Base-by-base conservation (phyloP, 2,888 invertebrate genomes). In the Stenchaetothrips biformis region DNA sequence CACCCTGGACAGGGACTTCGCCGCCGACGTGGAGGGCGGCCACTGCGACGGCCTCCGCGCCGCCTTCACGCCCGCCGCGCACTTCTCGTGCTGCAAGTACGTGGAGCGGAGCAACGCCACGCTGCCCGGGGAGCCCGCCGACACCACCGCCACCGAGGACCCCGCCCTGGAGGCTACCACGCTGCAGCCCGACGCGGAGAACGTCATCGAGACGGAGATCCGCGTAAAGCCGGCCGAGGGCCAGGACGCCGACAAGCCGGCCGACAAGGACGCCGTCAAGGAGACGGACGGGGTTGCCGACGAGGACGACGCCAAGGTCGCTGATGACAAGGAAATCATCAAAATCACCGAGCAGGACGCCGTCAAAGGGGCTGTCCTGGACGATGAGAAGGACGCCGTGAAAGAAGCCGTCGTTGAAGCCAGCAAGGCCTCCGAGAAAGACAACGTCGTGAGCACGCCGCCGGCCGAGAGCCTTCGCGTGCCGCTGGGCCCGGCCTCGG, bases 31-130 rank as follows among this genome's bases (percentile, higher is more conserved):
- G 79, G 79, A 81, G 7, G 84, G 83, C 0, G 86, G 86, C 4
- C 87, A 88, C 82, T 88, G 88, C 83, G 84, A 85, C 11, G 87
- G 87, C 7, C 84, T 88, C n/a, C 82, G 85, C 78, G 84, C 84
- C 79, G 87, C 87, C 48, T 87, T 87, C 83, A 87, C 86, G 0
- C 87, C 88, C 4, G 83, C 85, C 62, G 86, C 86, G 0, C 83
- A 85, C 81, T 87, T 87, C 82, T 84, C 86, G 37, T 87, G 87
- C 82, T 87, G 87, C 82, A 81, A 84, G 59, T 37, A 80, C 67
- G 67, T 74, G 25, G 67, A 74, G 67, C 21, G 67, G 25, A 25
- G 25, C 67, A 74, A 74, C 67, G 21, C 67, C 21, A 74, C 67
- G 25, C 67, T 74, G 25, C 67, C 67, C 25, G 67, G 67, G 21